A percentile compares a stretch with the other conserved stretches of the same genome.
These are phyloP conservation scores for Thamnophis elegans DNA, from an alignment of 2,797 vertebrate genomes.

Conservation along the genomic window DNA sequence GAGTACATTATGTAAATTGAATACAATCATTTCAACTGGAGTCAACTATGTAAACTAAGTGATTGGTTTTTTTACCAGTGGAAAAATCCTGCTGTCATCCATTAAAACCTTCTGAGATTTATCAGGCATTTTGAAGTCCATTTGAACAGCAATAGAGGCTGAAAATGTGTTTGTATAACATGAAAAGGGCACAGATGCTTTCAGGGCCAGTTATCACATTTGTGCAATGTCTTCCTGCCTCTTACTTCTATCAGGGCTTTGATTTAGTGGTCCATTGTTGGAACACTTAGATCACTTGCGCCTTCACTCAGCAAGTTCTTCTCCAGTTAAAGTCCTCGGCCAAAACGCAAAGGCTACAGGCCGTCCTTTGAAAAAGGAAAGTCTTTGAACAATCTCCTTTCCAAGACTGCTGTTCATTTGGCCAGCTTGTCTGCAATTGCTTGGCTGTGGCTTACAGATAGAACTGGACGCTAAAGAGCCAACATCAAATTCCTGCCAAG, in stretches of 20 bases:
- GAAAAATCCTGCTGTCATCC: neutral
- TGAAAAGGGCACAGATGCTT: neutral
- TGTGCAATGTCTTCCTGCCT: neutral
- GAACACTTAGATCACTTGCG: neutral
- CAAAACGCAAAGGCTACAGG: constrained; percentile 58
- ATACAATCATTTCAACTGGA: neutral
- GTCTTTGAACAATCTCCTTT: constrained; percentile 55
- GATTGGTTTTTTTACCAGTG: neutral
- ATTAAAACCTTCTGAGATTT: neutral
- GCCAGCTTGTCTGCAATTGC: constrained; percentile 54
- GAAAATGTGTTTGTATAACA: neutral
- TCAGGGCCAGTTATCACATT: neutral
- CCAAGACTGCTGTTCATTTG: constrained; percentile 71
- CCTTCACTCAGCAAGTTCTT: constrained; percentile 27
- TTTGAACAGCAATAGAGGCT: neutral
- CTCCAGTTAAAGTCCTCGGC: constrained; percentile 37
- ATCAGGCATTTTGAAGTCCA: neutral
- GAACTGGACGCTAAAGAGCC: constrained; percentile 67
- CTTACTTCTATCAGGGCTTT: neutral
- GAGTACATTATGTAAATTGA: neutral
- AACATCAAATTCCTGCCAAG: constrained; percentile 69
- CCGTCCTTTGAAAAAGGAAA: constrained; percentile 64
- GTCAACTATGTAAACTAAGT: neutral
- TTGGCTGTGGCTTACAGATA: constrained; percentile 66
- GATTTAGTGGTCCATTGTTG: neutral